phyloP scores from a whole-genome alignment of 2,113 vertebrate species.

The Poecile atricapillus region DNA sequence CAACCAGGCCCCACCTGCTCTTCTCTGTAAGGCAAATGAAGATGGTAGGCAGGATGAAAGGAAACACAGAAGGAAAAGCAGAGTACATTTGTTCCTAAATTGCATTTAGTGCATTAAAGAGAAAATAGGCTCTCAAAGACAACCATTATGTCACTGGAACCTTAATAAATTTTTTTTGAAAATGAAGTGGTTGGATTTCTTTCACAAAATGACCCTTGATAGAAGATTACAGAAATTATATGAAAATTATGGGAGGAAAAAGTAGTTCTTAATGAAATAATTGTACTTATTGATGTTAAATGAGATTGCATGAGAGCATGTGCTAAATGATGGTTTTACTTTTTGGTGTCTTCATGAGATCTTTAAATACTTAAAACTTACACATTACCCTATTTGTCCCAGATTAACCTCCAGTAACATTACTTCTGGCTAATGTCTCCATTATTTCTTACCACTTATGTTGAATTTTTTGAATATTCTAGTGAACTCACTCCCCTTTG shows the following conservation, averaged over 20 bases:
- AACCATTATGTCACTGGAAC: neutral
- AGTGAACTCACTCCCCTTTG: neutral
- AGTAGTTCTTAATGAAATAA: neutral
- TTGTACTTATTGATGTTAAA: neutral
- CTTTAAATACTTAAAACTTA: neutral
- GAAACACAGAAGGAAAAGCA: neutral
- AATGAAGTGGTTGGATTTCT: neutral
- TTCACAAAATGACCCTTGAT: neutral
- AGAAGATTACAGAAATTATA: neutral
- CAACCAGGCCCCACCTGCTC: neutral
- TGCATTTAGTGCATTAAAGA: neutral
- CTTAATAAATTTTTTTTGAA: neutral
- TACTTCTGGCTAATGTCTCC: neutral
- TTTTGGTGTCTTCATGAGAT: neutral
- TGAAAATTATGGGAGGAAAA: neutral
- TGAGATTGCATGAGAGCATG: neutral
- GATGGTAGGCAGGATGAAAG: neutral
- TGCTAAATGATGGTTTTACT: neutral
- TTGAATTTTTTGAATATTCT: neutral
- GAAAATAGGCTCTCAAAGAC: rapidly evolving
- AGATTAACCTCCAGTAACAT: neutral
- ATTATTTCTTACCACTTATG: neutral
- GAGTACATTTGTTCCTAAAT: neutral
- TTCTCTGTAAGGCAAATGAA: neutral
- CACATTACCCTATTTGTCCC: neutral